Evolutionary conservation across 2,113 vertebrate genomes (phyloP).

Genomic region (Pachycephala philippinensis): DNA sequence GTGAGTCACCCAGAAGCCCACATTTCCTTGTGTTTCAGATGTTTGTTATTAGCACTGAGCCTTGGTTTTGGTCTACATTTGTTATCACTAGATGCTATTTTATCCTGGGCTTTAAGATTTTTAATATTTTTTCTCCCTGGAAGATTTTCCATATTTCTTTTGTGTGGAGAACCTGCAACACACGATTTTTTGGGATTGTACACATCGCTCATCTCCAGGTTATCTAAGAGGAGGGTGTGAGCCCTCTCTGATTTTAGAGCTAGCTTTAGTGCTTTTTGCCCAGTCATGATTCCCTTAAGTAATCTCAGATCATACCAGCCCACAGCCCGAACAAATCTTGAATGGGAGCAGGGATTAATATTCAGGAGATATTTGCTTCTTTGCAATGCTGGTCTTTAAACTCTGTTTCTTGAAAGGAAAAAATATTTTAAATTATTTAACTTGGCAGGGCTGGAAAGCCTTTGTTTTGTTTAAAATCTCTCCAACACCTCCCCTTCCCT

Average conservation of each 20-base stretch:
- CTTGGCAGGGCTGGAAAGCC: not conserved
- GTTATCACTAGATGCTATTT: not conserved
- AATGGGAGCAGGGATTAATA: not conserved
- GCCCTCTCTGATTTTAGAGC: not conserved
- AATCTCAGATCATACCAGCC: not conserved
- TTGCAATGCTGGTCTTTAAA: not conserved
- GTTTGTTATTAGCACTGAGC: not conserved
- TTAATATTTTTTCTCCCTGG: fast-evolving
- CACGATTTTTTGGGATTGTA: not conserved
- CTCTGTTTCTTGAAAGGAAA: not conserved
- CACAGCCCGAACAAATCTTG: not conserved
- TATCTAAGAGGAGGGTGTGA: not conserved
- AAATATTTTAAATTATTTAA: not conserved
- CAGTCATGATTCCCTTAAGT: not conserved
- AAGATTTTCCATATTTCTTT: not conserved
- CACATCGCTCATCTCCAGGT: not conserved
- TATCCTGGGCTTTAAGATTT: not conserved
- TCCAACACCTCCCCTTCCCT: not conserved
- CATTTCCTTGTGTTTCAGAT: not conserved
- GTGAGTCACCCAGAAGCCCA: not conserved
- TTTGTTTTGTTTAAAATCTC: not conserved
- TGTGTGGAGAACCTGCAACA: not conserved
- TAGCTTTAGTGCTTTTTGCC: not conserved
- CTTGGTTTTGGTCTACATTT: not conserved
- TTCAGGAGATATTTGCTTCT: not conserved